Evolutionary conservation across 2,888 invertebrate species (phyloP), one percentile per base, ranked within the genome.

Genomic region (Macrophya annulata): DNA sequence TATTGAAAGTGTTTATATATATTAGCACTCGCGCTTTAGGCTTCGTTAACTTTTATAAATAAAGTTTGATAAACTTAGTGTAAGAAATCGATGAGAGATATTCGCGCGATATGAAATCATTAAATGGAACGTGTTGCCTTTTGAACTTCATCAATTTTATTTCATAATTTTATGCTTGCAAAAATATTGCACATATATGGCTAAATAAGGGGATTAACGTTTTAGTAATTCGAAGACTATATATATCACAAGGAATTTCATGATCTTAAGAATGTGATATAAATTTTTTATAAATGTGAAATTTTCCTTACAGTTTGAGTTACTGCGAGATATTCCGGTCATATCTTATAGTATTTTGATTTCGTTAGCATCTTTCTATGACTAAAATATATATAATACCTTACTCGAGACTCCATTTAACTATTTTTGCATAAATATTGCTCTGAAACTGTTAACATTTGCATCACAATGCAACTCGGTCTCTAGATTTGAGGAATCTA

Each of bases 401-500:
- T 15, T 5, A 51, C 17, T 51, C 51, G 17, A 51, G 51, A 51
- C 15, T 6, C 15, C 51, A 17, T 17, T 17, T n/a, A 55, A 17
- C n/a, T n/a, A 2, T 55, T 55, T n/a, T n/a, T 55, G 55, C 55
- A 55, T 55, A 55, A n/a, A 55, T 55, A 55, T 55, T 55, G 8
- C n/a, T 55, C 55, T n/a, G 8, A 55, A 55, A 55, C 55, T 55
- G 6, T n/a, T 55, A 6, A 8, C 8, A n/a, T 55, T 55, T 55
- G 6, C n/a, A 55, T n/a, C n/a, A 17, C n/a, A 51, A 55, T 55
- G n/a, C n/a, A n/a, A 55, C 8, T 55, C n/a, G 6, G 55, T 55
- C n/a, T 55, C 55, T 55, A n/a, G n/a, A 55, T 55, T 55, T 55
- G 55, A 55, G 55, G 55, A n/a, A 55, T n/a, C n/a, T 55, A n/a